Percentiles rank a stretch among this genome's conserved stretches.
phyloP scores from a whole-genome alignment of 2,113 vertebrate species.

The Tragelaphus imberbis region DNA sequence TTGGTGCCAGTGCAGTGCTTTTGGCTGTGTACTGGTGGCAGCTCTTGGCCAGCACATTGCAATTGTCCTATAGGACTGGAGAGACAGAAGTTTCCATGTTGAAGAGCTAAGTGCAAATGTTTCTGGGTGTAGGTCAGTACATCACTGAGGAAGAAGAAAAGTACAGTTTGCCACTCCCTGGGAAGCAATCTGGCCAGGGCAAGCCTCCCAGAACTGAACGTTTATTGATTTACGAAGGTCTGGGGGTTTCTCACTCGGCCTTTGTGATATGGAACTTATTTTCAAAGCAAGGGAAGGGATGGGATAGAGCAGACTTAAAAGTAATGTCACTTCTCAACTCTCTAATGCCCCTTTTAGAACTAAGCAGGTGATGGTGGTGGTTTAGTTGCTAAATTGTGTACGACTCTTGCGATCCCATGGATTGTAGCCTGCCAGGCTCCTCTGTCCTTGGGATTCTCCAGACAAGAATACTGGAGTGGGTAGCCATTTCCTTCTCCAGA shows the following conservation, averaged over 20 bases:
- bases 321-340: neutral
- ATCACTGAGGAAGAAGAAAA: neutral
- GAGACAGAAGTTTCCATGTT: conserved; percentile 16
- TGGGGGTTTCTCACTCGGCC: neutral
- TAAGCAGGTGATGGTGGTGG: neutral
- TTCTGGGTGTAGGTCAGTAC: neutral
- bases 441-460: neutral
- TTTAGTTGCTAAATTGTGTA: neutral
- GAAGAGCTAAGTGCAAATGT: conserved; percentile 14
- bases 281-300: neutral
- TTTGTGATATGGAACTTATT: conserved; percentile 25
- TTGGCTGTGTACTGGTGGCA: neutral
- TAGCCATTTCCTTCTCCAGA: neutral
- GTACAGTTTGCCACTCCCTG: neutral
- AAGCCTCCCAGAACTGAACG: neutral
- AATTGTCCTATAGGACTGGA: neutral
- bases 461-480: neutral
- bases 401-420: neutral
- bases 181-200: neutral
- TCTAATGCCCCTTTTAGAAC: neutral
- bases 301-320: neutral
- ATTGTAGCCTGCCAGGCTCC: neutral
- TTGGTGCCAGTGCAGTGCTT: neutral
- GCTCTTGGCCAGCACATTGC: neutral
- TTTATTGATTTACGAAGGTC: neutral